Base-by-base conservation (phyloP, 2,797 vertebrate genomes). In the Phoebastria nigripes region DNA sequence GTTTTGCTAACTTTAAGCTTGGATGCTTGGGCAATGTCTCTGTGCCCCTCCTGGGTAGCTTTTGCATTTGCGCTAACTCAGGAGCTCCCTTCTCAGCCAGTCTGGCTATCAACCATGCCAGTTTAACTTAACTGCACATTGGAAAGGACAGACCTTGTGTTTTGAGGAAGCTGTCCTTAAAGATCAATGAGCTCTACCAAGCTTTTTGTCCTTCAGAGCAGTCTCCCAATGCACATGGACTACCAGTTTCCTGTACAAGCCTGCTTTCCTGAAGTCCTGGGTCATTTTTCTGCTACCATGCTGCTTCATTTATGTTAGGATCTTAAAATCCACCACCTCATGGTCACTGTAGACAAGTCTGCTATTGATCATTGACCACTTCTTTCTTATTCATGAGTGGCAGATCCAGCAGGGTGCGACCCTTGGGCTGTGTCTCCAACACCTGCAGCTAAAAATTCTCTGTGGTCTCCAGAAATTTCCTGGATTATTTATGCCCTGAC, bases 391-490 rank as follows among this genome's bases (percentile, higher is more conserved):
- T 54, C 7, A 5, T 5, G 21, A 35, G 4, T 33, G 33, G 12
- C 12, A 76, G 15, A 42, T 65, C n/a, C 42, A 77, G 25, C 31
- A 52, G 15, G 6, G 7, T 72, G 3, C 0, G 0, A 42, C 9
- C 12, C 22, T 58, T 41, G 6, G 42, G 8, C 20, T 46, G 8
- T 31, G 14, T 39, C 47, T 83, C 24, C 31, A 67, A 15, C 19
- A 87, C 2, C 8, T n/a, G 4, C 61, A 93, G 21, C 15, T 74
- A 56, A 80, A 66, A 70, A 13, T 44, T 37, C 9, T 62, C 8
- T n/a, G 3, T 35, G 25, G 5, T 86, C 1, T 51, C 37, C 51
- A 70, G 41, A 82, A 82, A 82, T 42, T 22, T 51, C 12, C 16
- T 44, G 7, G n/a, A 35, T 74, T 71, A 29, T 72, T 89, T 84